These are phyloP conservation scores for Bellardia bayeri DNA, from an alignment of 2,888 invertebrate genomes.

Conservation along the genomic window DNA sequence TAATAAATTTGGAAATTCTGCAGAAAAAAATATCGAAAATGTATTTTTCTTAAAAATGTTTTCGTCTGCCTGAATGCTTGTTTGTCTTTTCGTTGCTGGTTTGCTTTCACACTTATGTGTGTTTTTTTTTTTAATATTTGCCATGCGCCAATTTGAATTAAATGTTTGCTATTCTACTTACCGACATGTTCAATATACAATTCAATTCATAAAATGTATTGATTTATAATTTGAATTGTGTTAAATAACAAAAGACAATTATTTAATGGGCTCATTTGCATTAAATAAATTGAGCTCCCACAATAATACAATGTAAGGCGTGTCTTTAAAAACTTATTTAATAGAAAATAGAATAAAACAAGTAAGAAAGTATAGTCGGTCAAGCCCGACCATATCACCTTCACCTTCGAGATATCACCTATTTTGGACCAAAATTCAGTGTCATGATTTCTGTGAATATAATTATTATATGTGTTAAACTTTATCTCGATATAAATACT, in stretches of 20 bases:
- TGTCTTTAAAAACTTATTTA: too few relatives aligned
- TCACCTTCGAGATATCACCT: too few relatives aligned
- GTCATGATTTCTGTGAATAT: too few relatives aligned
- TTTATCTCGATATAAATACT: too few relatives aligned
- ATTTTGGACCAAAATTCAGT: too few relatives aligned
- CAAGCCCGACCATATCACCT: too few relatives aligned
- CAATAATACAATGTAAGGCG: too few relatives aligned
- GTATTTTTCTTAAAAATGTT: not conserved
- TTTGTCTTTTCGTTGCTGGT: not conserved
- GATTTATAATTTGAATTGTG: not conserved
- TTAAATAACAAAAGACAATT: not conserved
- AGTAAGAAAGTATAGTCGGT: too few relatives aligned
- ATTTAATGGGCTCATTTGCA: not conserved
- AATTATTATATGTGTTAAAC: too few relatives aligned
- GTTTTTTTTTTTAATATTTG: not conserved
- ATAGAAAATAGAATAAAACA: too few relatives aligned
- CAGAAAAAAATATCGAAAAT: slow-evolving; percentile 13
- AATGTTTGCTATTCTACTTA: not conserved
- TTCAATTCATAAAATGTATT: slow-evolving; percentile 7
- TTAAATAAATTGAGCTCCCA: not conserved
- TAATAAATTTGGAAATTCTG: slow-evolving; percentile 31
- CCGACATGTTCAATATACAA: not conserved
- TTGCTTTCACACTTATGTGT: too few relatives aligned
- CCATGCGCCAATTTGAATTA: slow-evolving; percentile 14
- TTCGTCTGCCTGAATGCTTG: not conserved